Conservation (phyloP, 2,888 invertebrate genomes). For the Torymus auratus region DNA sequence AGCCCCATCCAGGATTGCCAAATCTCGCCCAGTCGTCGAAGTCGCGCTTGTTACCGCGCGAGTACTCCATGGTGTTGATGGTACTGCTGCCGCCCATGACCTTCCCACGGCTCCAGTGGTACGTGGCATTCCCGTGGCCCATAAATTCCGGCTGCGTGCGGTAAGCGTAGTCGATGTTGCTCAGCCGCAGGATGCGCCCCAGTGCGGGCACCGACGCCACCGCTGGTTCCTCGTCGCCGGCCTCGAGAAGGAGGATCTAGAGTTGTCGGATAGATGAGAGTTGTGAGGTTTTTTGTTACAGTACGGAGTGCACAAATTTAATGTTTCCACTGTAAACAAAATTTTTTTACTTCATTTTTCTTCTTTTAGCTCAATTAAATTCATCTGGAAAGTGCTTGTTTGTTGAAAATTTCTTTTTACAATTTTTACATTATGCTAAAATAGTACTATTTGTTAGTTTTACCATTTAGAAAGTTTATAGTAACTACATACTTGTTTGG, state of each 20-base stretch:
- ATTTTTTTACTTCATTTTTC: too few relatives aligned
- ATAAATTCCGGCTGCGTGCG: conserved; percentile 83
- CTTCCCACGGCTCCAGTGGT: conserved; percentile 83
- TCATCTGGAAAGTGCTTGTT: too few relatives aligned
- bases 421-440: too few relatives aligned
- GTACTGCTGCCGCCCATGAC: conserved; percentile 81
- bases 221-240: conserved; percentile 83
- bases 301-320: too few relatives aligned
- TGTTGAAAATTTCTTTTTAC: too few relatives aligned
- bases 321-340: too few relatives aligned
- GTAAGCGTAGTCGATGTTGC: conserved; percentile 84
- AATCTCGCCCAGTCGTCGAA: conserved; percentile 79
- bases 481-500: neutral
- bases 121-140: conserved; percentile 79
- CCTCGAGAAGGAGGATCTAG: conserved; percentile 75
- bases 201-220: conserved; percentile 83
- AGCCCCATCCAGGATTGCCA: conserved; percentile 78
- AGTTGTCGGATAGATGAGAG: too few relatives aligned
- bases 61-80: conserved; percentile 81
- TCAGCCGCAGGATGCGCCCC: conserved; percentile 77
- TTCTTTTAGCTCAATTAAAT: too few relatives aligned
- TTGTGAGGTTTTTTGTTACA: too few relatives aligned
- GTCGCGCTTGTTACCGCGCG: conserved; percentile 79
- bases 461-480: neutral
- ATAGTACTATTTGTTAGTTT: too few relatives aligned